phyloP scores from a whole-genome alignment of 2,113 vertebrate genomes.

The Tupaia chinensis region DNA sequence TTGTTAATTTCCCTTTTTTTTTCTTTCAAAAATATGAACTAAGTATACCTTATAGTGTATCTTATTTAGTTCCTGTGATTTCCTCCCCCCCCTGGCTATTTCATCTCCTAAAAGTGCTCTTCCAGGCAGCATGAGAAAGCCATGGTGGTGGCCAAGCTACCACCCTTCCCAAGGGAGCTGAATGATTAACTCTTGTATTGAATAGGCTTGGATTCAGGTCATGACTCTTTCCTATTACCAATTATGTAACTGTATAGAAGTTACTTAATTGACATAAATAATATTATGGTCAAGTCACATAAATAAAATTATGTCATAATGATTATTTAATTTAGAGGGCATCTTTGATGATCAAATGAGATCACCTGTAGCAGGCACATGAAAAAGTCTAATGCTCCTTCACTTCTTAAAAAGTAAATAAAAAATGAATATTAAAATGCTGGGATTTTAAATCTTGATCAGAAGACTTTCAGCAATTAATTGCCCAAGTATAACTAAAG shows the following conservation, averaged over 20 bases:
- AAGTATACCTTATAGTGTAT: background rate
- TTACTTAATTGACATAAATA: background rate
- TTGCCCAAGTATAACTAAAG: background rate
- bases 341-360: background rate
- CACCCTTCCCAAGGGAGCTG: background rate
- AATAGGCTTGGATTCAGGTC: background rate
- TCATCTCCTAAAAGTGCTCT: background rate
- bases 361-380: background rate
- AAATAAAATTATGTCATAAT: background rate
- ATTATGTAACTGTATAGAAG: background rate
- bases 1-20: background rate
- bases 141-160: background rate
- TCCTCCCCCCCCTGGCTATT: background rate
- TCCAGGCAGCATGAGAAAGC: background rate
- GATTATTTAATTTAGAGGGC: background rate
- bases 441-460: background rate
- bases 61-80: background rate
- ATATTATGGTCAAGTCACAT: background rate
- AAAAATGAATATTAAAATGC: background rate
- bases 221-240: background rate
- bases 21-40: background rate
- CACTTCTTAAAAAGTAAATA: background rate
- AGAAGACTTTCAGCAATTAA: conserved; percentile 20
- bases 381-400: background rate
- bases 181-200: background rate